Percentiles rank a stretch among this genome's conserved stretches.
phyloP scores from a whole-genome alignment of 2,113 vertebrate species.

The Eulemur macaco region DNA sequence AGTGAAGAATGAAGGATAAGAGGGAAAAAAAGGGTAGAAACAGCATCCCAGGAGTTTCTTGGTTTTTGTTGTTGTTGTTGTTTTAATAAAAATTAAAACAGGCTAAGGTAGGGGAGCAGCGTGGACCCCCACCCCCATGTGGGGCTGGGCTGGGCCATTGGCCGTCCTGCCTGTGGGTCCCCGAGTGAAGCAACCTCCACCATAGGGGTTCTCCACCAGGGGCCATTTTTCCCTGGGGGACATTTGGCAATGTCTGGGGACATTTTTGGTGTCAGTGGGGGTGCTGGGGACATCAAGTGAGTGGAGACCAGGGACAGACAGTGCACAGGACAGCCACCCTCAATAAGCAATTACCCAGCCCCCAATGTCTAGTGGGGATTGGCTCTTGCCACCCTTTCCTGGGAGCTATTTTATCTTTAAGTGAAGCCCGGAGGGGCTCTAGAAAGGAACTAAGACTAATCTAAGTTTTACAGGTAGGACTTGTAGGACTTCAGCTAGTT shows the following conservation, averaged over 20 bases:
- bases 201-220: neutral
- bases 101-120: neutral
- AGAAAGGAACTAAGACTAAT: neutral
- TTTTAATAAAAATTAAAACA: neutral
- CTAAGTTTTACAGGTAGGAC: neutral
- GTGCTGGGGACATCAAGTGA: neutral
- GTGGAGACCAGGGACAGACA: neutral
- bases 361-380: rapidly evolving
- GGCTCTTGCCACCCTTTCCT: neutral
- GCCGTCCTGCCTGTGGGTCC: neutral
- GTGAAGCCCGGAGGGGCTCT: neutral
- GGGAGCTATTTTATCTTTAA: neutral
- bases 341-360: neutral
- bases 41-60: neutral
- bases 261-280: neutral
- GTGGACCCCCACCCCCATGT: neutral
- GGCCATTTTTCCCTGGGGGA: neutral
- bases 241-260: neutral
- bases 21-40: neutral
- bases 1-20: conserved; percentile 27
- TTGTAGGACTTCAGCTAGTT: neutral
- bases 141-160: neutral
- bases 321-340: too few species aligned
- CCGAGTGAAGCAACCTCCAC: neutral
- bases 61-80: neutral